Evolutionary conservation across 2,113 vertebrate genomes (phyloP).

Genomic region (Myrmecobius fasciatus): DNA sequence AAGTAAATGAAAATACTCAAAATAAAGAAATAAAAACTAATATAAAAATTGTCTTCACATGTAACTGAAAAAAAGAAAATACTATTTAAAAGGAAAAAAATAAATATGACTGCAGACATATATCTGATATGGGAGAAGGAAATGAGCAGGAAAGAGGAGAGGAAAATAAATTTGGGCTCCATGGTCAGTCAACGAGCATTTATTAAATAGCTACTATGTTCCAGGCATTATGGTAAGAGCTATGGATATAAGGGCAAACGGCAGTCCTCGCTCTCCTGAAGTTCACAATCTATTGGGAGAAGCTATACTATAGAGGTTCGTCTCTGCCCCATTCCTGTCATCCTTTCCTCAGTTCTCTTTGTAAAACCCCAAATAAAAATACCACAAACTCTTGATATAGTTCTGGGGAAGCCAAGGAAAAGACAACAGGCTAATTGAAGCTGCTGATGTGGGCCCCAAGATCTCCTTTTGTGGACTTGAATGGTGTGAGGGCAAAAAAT

Average conservation of each 20-base stretch:
- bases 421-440: not conserved
- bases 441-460: not conserved
- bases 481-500: not conserved
- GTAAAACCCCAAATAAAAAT: not conserved
- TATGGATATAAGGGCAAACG: not conserved
- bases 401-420: not conserved
- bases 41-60: no score
- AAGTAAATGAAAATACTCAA: no score
- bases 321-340: not conserved
- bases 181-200: not conserved
- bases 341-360: not conserved
- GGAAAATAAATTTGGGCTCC: not conserved
- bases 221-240: not conserved
- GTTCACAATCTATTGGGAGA: not conserved
- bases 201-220: not conserved
- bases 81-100: no score
- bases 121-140: not conserved
- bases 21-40: no score
- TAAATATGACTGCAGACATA: not conserved
- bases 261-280: not conserved
- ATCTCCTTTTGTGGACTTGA: not conserved
- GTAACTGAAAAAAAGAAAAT: not conserved
- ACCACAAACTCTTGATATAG: not conserved
- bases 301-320: not conserved
- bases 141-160: not conserved